Evolutionary conservation across 1,140 invertebrate species (phyloP).

Genomic region (Drosophila asahinai): DNA sequence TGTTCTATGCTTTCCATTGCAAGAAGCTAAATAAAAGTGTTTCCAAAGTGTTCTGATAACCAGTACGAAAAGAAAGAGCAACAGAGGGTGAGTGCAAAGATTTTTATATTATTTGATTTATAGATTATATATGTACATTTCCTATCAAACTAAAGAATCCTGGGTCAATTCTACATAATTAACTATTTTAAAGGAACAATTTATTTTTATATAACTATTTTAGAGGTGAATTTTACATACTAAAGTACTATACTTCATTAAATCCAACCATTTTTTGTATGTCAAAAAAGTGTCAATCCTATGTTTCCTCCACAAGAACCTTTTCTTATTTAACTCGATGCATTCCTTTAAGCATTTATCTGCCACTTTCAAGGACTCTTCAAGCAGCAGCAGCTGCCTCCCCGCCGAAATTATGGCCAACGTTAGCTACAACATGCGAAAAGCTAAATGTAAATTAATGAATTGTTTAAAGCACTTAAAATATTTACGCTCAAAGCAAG

Average conservation of each 20-base stretch:
- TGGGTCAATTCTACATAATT: neutral
- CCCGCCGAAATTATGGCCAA: slow-evolving; percentile 29
- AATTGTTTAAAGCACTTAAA: slow-evolving; percentile 77
- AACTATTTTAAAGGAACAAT: neutral
- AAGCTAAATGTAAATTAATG: slow-evolving; percentile 78
- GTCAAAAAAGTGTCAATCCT: no score
- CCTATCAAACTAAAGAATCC: neutral
- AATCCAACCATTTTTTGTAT: no score
- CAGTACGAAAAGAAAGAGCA: no score
- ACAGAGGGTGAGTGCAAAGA: no score
- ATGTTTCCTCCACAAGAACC: neutral
- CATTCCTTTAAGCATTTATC: slow-evolving; percentile 22
- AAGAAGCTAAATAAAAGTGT: no score
- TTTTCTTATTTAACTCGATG: neutral
- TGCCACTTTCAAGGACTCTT: slow-evolving; percentile 19
- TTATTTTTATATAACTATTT: no score
- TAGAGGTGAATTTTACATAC: no score
- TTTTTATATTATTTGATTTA: no score
- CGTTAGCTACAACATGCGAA: slow-evolving; percentile 36
- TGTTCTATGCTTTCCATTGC: no score
- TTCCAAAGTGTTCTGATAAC: no score
- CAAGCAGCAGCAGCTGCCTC: slow-evolving; percentile 5
- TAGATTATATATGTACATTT: no score
- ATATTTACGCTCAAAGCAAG: slow-evolving; percentile 77
- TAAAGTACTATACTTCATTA: no score